Evolutionary conservation across 2,113 vertebrate genomes (phyloP), one percentile per base, ranked within the genome.

Genomic region (Sinosuthora webbiana): DNA sequence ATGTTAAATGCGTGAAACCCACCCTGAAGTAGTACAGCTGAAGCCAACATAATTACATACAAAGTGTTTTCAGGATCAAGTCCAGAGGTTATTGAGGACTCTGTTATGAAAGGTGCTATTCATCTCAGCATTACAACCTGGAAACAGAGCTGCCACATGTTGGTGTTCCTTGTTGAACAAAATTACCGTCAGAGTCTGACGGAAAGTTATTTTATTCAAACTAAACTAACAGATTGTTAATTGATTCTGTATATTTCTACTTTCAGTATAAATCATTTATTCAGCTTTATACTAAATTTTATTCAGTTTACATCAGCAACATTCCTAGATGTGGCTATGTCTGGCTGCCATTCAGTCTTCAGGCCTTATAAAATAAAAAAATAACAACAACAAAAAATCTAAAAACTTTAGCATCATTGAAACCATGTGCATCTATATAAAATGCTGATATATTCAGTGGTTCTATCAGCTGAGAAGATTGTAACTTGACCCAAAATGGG

Each of bases 281-380:
- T 87, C 21, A 4, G 42, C 85, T 96, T 94, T 94, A 91, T 76
- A 82, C 95, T 95, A 87, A 88, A 81, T 89, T 96, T 96, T 95
- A 96, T 96, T 97, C 71, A 42, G 95, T 97, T 96, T 93, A 84
- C 89, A 96, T 97, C 95, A 97, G 96, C 95, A 97, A 15, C 71
- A 93, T 97, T 97, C 95, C 95, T 97, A 96, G 89, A 98, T 95
- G 94, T 94, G 97, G 97, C 89, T 97, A 6, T 80, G 71, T 60
- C 97, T 98, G 98, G 97, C 97, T 98, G 98, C 97, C 98, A 90
- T 98, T 98, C 97, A 98, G 97, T 97, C 97, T 98, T 97, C 92
- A 82, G 83, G 89, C 73, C 74, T 95, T 95, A 87, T 94, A 95
- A 87, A 49, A 17, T 49, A 0, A 18, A 77, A 24, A 14, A n/a